phyloP scores from a whole-genome alignment of 2,113 vertebrate species.

The Camelus dromedarius region DNA sequence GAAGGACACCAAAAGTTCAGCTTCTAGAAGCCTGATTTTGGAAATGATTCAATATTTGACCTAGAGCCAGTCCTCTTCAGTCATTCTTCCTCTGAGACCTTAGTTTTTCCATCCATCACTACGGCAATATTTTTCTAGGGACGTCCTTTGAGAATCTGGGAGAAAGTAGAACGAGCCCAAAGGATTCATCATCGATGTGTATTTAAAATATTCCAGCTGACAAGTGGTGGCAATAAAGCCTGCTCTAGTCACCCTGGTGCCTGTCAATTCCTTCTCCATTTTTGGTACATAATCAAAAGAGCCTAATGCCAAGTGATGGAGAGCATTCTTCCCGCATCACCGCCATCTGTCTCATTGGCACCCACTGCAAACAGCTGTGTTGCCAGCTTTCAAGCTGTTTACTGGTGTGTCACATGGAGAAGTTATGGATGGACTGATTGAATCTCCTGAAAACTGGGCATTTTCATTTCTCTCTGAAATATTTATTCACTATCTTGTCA shows the following conservation, averaged over 20 bases:
- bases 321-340: conserved; percentile 65
- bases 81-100: not conserved
- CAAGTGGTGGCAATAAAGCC: not conserved
- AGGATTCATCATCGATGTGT: not conserved
- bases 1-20: not conserved
- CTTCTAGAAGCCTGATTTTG: not conserved
- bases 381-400: conserved; percentile 67
- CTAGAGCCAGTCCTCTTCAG: not conserved
- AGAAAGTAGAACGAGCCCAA: not conserved
- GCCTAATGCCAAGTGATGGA: conserved; percentile 65
- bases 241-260: not conserved
- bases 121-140: not conserved
- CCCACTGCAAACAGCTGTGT: conserved; percentile 65
- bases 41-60: not conserved
- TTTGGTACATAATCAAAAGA: conserved; percentile 67
- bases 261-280: conserved; percentile 65
- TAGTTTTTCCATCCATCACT: not conserved
- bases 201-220: conserved; percentile 62
- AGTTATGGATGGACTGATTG: conserved; percentile 43
- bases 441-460: conserved; percentile 52
- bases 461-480: conserved; percentile 60
- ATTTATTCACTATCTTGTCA: conserved; percentile 31
- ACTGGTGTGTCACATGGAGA: conserved; percentile 46
- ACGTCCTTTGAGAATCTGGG: not conserved
- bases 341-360: conserved; percentile 79